Conservation (phyloP, 2,113 vertebrate species). For the Ammodytes marinus region DNA sequence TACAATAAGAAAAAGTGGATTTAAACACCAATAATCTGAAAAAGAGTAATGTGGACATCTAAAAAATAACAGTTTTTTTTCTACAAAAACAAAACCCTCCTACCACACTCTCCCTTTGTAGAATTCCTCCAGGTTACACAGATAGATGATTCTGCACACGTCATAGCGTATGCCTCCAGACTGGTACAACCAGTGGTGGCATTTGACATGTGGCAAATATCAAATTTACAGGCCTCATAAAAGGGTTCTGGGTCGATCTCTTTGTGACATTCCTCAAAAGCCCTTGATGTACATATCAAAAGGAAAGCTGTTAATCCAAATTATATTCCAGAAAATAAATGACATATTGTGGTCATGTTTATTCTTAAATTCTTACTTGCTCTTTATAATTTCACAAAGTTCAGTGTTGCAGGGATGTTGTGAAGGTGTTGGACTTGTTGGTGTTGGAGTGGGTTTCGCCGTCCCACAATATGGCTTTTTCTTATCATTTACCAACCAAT, state of each 20-base stretch:
- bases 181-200: slow-evolving; percentile 79
- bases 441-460: neutral
- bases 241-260: slow-evolving; percentile 75
- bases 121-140: slow-evolving; percentile 90
- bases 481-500: slow-evolving; percentile 79
- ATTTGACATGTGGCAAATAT: slow-evolving; percentile 79
- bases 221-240: slow-evolving; percentile 88
- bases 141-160: slow-evolving; percentile 82
- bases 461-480: slow-evolving; percentile 64
- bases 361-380: slow-evolving; percentile 84
- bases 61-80: neutral
- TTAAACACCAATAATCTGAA: slow-evolving; percentile 3
- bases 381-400: slow-evolving; percentile 86
- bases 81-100: slow-evolving; percentile 57
- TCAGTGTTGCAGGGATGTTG: neutral
- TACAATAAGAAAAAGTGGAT: slow-evolving; percentile 57
- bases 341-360: neutral
- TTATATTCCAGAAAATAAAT: neutral
- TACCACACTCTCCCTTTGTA: slow-evolving; percentile 87
- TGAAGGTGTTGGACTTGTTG: fast-evolving
- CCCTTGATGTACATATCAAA: slow-evolving; percentile 74
- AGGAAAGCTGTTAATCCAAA: neutral
- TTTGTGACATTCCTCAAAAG: slow-evolving; percentile 85
- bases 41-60: neutral
- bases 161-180: slow-evolving; percentile 86